phyloP scores from a whole-genome alignment of 1,140 invertebrate genomes.

The Cydia amplana region DNA sequence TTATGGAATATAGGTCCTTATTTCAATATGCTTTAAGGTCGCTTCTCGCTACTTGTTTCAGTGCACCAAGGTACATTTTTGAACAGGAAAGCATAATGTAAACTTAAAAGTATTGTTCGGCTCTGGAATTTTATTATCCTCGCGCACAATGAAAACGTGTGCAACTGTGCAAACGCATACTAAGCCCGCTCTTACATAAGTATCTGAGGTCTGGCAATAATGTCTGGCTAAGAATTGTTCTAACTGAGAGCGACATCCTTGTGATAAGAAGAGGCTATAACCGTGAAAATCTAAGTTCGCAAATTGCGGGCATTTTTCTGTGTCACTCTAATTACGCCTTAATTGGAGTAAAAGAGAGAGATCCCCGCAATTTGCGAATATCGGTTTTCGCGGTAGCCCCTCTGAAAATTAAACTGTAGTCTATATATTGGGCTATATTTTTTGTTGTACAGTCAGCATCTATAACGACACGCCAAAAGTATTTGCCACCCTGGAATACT shows the following conservation, averaged over 20 bases:
- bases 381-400: no score
- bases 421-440: no score
- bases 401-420: no score
- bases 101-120: conserved; percentile 38
- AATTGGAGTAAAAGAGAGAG: no score
- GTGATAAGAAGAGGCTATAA: no score
- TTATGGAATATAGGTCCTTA: neutral
- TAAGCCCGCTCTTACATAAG: conserved; percentile 31
- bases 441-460: no score
- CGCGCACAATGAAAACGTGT: conserved; percentile 42
- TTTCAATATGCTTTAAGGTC: neutral
- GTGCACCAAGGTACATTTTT: neutral
- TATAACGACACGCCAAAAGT: no score
- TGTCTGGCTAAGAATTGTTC: neutral
- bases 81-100: conserved; percentile 8
- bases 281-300: no score
- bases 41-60: neutral
- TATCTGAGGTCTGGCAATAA: conserved; percentile 16
- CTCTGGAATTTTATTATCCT: conserved; percentile 51
- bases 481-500: no score
- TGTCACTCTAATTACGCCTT: no score
- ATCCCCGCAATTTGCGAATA: no score
- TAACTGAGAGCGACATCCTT: neutral
- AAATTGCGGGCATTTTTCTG: no score
- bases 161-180: conserved; percentile 48